phyloP scores from a whole-genome alignment of 2,797 vertebrate species.

The Mormyrus proboscirostris region DNA sequence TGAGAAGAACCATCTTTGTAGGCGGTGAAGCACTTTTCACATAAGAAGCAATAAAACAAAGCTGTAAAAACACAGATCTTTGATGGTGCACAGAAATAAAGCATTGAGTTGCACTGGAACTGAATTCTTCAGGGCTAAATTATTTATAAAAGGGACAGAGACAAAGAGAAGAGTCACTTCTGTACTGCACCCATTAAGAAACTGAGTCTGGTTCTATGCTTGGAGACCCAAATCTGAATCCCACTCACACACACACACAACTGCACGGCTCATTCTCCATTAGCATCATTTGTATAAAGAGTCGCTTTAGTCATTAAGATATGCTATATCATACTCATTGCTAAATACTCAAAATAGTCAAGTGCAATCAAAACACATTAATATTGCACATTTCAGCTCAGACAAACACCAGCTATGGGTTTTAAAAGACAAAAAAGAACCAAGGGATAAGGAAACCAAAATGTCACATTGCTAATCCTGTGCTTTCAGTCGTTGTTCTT shows the following conservation, averaged over 20 bases:
- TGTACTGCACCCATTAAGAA: not conserved
- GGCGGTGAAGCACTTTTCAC: not conserved
- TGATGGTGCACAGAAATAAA: not conserved
- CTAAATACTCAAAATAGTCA: not conserved
- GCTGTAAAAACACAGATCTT: not conserved
- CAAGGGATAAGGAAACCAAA: not conserved
- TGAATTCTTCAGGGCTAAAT: not conserved
- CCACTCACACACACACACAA: not conserved
- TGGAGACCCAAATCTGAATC: not conserved
- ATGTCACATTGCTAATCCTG: not conserved
- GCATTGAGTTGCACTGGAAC: not conserved
- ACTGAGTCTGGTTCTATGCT: not conserved
- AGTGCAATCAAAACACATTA: not conserved
- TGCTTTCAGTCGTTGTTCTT: not conserved
- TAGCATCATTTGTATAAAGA: not conserved
- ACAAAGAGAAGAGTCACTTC: not conserved
- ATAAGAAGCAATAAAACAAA: not conserved
- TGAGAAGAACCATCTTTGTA: not conserved
- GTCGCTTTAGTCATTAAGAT: not conserved
- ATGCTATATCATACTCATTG: not conserved
- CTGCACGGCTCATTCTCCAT: not conserved
- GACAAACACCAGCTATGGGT: not conserved
- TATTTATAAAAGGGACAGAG: not conserved
- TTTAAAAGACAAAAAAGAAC: not conserved
- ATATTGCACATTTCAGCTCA: not conserved